Evolutionary conservation across 2,797 vertebrate genomes (phyloP), one percentile per base, ranked within the genome.

Genomic region (Apogon talboti): DNA sequence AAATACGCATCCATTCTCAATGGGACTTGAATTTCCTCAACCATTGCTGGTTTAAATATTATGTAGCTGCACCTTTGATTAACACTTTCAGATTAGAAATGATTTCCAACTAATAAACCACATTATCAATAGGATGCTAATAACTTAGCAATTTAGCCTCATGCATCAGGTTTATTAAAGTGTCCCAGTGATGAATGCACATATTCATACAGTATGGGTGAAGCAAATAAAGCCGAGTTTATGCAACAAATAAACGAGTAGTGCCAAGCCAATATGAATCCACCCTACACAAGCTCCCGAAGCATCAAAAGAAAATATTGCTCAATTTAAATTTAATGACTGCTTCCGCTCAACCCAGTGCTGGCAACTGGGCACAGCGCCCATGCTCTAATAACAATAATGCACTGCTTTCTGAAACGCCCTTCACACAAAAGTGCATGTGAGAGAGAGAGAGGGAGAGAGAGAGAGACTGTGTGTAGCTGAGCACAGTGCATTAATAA

Each of bases 321-420:
- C 88, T 92, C 89, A 91, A 93, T 93, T 93, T 92, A 88, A 90
- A 92, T 92, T 87, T 92, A 93, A 93, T 93, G 92, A 91, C 87
- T 85, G 81, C 84, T 88, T 92, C 90, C 44, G 70, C 74, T 91
- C 85, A 86, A 79, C 76, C 78, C 76, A 16, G 79, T 75, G 62
- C 51, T 72, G 66, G 79, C 82, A 76, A 83, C 86, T 87, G 84
- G 91, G 91, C 84, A 63, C 64, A 28, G 78, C 15, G 83, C 87
- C 86, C 76, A 42, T 78, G 81, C 74, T 84, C 85, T 91, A 93
- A 93, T 93, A 93, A 91, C 85, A 89, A 91, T 92, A 92, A 93
- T 91, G 89, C 89, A 90, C 72, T 79, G 77, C 84, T 90, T 93
- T 89, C 91, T 93, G 78, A 88, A 89, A 90, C 33, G 70, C 83